Percentiles rank a stretch among this genome's conserved stretches.
Evolutionary conservation across 2,113 vertebrate species (phyloP).

Genomic region (Oreochromis aureus): DNA sequence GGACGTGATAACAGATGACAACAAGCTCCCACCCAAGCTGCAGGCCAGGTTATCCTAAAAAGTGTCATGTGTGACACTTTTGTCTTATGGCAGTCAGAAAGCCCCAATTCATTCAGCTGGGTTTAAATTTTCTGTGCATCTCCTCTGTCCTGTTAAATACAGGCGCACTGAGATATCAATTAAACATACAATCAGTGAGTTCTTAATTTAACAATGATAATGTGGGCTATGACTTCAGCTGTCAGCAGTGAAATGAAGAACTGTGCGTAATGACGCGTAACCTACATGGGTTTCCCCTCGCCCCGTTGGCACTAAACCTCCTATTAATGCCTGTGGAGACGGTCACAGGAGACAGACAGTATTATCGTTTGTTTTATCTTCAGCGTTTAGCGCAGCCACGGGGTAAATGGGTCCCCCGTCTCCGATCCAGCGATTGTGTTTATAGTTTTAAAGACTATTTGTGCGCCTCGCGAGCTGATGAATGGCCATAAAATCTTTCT

Average conservation of each 20-base stretch:
- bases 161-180: not conserved
- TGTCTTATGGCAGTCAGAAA: not conserved
- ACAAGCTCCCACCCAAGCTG: slow-evolving; percentile 70
- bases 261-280: slow-evolving; percentile 56
- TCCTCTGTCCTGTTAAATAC: not conserved
- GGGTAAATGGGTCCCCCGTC: slow-evolving; percentile 92
- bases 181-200: not conserved
- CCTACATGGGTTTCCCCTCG: slow-evolving; percentile 57
- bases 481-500: slow-evolving; percentile 91
- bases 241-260: not conserved
- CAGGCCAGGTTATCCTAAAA: slow-evolving; percentile 38
- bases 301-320: slow-evolving; percentile 79
- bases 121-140: not conserved
- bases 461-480: slow-evolving; percentile 89
- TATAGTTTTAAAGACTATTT: slow-evolving; percentile 95
- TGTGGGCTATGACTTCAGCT: not conserved
- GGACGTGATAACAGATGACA: slow-evolving; percentile 76
- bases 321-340: slow-evolving; percentile 93
- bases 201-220: not conserved
- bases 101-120: not conserved
- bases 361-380: slow-evolving; percentile 98
- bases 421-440: slow-evolving; percentile 82
- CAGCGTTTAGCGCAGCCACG: slow-evolving; percentile 85
- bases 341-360: slow-evolving; percentile 88
- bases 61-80: slow-evolving; percentile 29